A percentile compares a stretch with the other conserved stretches of the same genome.
Evolutionary conservation across 2,888 invertebrate species (phyloP).

Genomic region (Xestobium rufovillosum): DNA sequence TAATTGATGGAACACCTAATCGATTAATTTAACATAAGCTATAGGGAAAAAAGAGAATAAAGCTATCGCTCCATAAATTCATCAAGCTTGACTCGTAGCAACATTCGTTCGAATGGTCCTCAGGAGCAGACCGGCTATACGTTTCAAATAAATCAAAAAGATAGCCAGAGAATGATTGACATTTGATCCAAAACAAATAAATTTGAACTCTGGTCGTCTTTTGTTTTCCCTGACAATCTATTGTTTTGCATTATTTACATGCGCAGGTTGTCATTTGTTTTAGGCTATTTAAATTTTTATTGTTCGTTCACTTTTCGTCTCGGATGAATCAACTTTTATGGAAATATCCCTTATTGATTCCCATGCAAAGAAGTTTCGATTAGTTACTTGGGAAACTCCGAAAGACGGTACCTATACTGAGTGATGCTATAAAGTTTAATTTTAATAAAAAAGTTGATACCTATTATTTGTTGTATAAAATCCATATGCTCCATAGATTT

Average conservation of each 20-base stretch:
- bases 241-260: constrained; percentile 2
- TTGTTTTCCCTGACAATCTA: constrained; percentile 1
- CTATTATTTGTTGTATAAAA: no score
- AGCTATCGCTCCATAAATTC: constrained; percentile 19
- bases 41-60: constrained; percentile 16
- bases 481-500: no score
- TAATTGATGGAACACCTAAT: constrained; percentile 22
- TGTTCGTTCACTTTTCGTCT: not conserved
- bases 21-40: constrained; percentile 20
- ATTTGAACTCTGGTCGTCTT: no score
- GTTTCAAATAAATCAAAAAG: constrained; percentile 19
- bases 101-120: no score
- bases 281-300: not conserved
- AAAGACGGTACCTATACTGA: no score
- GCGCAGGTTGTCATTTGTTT: constrained; percentile 1
- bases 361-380: no score
- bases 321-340: no score
- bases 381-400: no score
- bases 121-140: constrained; percentile 3
- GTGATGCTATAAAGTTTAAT: no score
- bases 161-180: constrained; percentile 20
- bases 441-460: no score
- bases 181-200: constrained; percentile 19
- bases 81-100: constrained; percentile 20
- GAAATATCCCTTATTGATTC: no score